Evolutionary conservation across 2,113 vertebrate species (phyloP), one percentile per base, ranked within the genome.

Genomic region (Rhynchomys soricoides): DNA sequence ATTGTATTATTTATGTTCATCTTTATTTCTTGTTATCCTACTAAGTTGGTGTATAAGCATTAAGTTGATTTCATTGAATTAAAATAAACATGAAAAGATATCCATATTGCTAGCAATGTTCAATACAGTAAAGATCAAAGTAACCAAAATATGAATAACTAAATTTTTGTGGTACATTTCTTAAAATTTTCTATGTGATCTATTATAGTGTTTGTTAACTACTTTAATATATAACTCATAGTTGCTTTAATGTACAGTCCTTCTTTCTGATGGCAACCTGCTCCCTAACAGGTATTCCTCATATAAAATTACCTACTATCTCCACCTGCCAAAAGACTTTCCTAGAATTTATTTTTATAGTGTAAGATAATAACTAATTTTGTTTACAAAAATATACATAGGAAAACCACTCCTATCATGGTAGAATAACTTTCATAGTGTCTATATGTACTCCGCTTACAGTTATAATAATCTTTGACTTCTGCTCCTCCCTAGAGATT

Each of bases 401-500:
- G 79, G 48, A 45, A 78, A 91, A 87, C 17, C 55, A 91, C 68
- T 59, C 4, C 85, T 40, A 96, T 93, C 52, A 82, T 93, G 91
- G 34, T 17, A 89, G 79, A 93, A 70, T 37, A 43, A 68, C 19
- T 86, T 64, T 26, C 29, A 73, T 64, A 73, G 3, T 95, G 8
- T 93, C 34, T 91, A 43, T 75, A 75, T 45, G 21, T 31, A 50
- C 17, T 91, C 68, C 40, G 78, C 21, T 95, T 64, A 78, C 52
- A 96, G n/a, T 77, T 96, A 96, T 77, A 15, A 96, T 12, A 37
- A 59, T 26, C 3, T 92, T 96, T 79, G 21, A 88, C 24, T 93
- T 93, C 62, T 86, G 52, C 1, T 50, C 2, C 26, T 86, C 1
- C 22, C 11, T 8, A 68, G 68, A 87, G 73, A 64, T n/a, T 75